Conservation (phyloP, 1,140 invertebrate species). For the Dinoponera quadriceps region DNA sequence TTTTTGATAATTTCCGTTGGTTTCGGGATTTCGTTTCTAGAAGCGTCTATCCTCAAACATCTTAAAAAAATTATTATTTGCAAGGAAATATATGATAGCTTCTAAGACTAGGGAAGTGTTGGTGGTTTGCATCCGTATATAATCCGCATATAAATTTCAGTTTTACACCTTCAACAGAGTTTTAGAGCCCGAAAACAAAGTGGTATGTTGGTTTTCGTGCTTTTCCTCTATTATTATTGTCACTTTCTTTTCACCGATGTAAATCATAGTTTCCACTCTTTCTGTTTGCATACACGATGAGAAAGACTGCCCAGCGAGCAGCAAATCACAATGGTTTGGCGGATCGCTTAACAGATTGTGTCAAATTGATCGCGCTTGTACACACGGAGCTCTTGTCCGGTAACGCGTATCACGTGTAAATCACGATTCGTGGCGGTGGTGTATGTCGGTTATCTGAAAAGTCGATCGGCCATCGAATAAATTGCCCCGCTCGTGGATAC, state of each 20-base stretch:
- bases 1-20: too few species aligned
- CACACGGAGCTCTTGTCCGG: slow-evolving; percentile 28
- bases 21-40: too few species aligned
- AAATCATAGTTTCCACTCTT: slow-evolving; percentile 32
- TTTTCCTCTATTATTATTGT: slow-evolving; percentile 3
- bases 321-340: slow-evolving; percentile 74
- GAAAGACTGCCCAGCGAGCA: slow-evolving; percentile 12
- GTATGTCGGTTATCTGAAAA: slow-evolving; percentile 79
- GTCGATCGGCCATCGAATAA: slow-evolving; percentile 82
- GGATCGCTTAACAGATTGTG: slow-evolving; percentile 74
- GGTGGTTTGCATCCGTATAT: too few species aligned
- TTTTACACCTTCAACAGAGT: too few species aligned
- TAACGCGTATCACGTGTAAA: slow-evolving; percentile 69
- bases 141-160: too few species aligned
- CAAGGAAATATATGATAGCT: too few species aligned
- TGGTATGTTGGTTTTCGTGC: too few species aligned
- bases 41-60: too few species aligned
- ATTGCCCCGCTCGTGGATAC: slow-evolving; percentile 76
- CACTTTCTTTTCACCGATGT: slow-evolving; percentile 8
- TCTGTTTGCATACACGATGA: slow-evolving; percentile 11
- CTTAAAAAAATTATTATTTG: too few species aligned
- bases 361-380: slow-evolving; percentile 73
- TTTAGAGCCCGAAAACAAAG: too few species aligned
- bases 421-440: slow-evolving; percentile 46
- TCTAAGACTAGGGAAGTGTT: too few species aligned